These are phyloP conservation scores for Desmophyllum pertusum DNA, from an alignment of 92 coral and sea anemone genomes.

Conservation along the genomic window DNA sequence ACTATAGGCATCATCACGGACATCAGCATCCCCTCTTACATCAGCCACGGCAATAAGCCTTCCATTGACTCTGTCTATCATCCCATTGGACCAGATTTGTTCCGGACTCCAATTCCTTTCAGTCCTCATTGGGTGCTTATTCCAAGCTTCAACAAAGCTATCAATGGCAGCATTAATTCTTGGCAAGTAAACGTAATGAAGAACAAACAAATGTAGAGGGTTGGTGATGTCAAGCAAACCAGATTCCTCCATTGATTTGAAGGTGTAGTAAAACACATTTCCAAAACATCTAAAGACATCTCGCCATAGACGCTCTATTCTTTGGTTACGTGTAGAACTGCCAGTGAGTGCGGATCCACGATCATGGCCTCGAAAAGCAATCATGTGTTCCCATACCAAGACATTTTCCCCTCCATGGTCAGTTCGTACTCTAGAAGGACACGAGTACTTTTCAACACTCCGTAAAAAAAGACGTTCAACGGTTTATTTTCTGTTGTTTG, in stretches of 20 bases:
- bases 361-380: slow-evolving; percentile 46
- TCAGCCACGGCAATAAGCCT: slow-evolving; percentile 73
- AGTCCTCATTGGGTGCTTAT: slow-evolving; percentile 74
- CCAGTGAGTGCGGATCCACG: slow-evolving; percentile 59
- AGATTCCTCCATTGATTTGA: slow-evolving; percentile 56
- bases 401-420: slow-evolving; percentile 71
- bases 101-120: slow-evolving; percentile 77
- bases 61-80: slow-evolving; percentile 70
- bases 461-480: slow-evolving; percentile 53
- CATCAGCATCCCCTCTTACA: slow-evolving; percentile 61
- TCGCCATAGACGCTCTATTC: slow-evolving; percentile 68
- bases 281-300: slow-evolving; percentile 71
- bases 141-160: slow-evolving; percentile 68
- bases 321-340: slow-evolving; percentile 63
- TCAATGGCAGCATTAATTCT: slow-evolving; percentile 62
- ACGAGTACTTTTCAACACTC: slow-evolving; percentile 39
- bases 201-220: slow-evolving; percentile 52
- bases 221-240: slow-evolving; percentile 60
- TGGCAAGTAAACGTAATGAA: slow-evolving; percentile 62
- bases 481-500: slow-evolving; percentile 64
- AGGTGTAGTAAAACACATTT: slow-evolving; percentile 65
- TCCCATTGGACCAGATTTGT: slow-evolving; percentile 76
- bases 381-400: slow-evolving; percentile 56
- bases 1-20: slow-evolving; percentile 47
- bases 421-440: slow-evolving; percentile 63